A percentile compares a stretch with the other conserved stretches of the same genome.
Conservation (phyloP, 2,113 vertebrate genomes). For the Hemiscyllium ocellatum region DNA sequence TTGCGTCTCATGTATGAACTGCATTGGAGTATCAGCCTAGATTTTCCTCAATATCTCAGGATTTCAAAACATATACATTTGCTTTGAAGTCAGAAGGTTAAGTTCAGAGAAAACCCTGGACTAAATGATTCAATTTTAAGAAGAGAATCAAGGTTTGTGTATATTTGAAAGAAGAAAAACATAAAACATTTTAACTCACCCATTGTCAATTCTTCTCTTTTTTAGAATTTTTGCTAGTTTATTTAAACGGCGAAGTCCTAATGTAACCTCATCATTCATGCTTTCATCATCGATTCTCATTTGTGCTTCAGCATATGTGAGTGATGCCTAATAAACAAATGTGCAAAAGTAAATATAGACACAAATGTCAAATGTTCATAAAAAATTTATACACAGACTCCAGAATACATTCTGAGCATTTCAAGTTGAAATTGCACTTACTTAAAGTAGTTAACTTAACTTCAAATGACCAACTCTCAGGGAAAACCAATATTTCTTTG, state of each 20-base stretch:
- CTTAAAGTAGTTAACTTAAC: not conserved
- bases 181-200: constrained; percentile 54
- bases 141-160: not conserved
- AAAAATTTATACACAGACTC: not conserved
- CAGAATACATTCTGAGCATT: not conserved
- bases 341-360: not conserved
- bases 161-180: not conserved
- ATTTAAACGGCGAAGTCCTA: constrained; percentile 79
- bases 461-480: not conserved
- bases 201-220: constrained; percentile 75
- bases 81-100: too few species aligned
- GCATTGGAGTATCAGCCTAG: not conserved
- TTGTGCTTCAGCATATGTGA: constrained; percentile 93
- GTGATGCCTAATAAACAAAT: constrained; percentile 68
- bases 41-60: not conserved
- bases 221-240: constrained; percentile 89
- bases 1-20: not conserved
- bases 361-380: not conserved
- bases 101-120: not conserved
- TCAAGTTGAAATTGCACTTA: not conserved
- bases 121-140: not conserved
- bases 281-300: constrained; percentile 84
- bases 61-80: not conserved
- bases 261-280: constrained; percentile 78
- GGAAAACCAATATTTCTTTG: not conserved